Percentiles rank a stretch among this genome's conserved stretches.
phyloP scores from a whole-genome alignment of 2,888 invertebrate genomes.

The Sarcophaga caerulescens region DNA sequence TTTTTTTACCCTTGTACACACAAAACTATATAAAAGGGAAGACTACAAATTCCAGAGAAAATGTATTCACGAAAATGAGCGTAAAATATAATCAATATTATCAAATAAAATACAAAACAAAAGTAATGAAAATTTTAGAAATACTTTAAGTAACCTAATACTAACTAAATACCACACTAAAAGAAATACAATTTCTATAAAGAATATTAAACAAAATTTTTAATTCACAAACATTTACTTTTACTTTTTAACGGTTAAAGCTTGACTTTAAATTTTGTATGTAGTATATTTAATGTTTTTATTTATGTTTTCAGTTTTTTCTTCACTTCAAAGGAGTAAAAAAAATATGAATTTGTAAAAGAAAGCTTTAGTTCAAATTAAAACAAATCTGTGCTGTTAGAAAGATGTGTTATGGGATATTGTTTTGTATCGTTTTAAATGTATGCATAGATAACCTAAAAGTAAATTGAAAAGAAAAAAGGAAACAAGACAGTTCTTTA shows the following conservation, averaged over 20 bases:
- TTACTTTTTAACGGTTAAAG: conserved; percentile 22
- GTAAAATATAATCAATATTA: too few relatives aligned
- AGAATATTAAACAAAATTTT: conserved; percentile 4
- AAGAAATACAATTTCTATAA: not conserved
- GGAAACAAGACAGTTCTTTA: not conserved
- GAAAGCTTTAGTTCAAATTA: conserved; percentile 21
- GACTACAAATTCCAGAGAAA: too few relatives aligned
- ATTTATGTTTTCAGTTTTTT: not conserved
- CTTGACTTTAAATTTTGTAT: conserved; percentile 12
- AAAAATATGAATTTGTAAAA: not conserved
- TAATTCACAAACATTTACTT: not conserved
- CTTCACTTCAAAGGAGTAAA: too few relatives aligned
- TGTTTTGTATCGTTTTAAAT: not conserved
- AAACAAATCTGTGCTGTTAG: conserved; percentile 16
- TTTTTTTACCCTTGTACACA: not conserved
- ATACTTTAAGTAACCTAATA: not conserved
- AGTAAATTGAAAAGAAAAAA: too few relatives aligned
- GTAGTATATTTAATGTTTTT: not conserved
- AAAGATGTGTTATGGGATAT: not conserved
- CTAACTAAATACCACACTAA: not conserved
- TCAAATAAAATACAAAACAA: too few relatives aligned
- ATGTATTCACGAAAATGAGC: too few relatives aligned
- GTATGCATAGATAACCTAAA: too few relatives aligned
- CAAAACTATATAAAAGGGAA: too few relatives aligned
- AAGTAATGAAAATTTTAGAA: too few relatives aligned